These are phyloP conservation scores for Cyclina sinensis DNA, from an alignment of 1,140 invertebrate species.

Conservation along the genomic window DNA sequence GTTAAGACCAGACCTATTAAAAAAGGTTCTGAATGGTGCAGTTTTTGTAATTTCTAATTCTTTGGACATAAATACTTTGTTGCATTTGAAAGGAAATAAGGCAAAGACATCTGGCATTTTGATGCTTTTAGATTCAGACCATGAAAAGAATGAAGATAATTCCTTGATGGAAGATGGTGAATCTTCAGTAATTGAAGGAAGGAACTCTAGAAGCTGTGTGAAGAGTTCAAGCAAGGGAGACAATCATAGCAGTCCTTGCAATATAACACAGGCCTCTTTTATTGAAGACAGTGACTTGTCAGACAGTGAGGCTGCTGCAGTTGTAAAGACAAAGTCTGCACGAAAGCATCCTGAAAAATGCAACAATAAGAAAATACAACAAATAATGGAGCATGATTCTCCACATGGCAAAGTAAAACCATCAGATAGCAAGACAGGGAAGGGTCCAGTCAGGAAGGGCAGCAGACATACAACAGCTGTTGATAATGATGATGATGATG, in stretches of 20 bases:
- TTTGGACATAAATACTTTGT: too few species aligned
- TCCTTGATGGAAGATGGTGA: not conserved
- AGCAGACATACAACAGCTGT: not conserved
- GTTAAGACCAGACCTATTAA: too few species aligned
- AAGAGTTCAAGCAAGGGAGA: not conserved
- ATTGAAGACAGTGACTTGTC: not conserved
- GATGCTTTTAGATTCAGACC: not conserved
- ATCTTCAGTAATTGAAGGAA: not conserved
- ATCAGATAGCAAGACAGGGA: slow-evolving; percentile 39
- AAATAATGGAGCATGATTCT: not conserved
- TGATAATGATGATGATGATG: slow-evolving; percentile 12
- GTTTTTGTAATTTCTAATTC: too few species aligned
- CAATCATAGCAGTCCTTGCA: not conserved
- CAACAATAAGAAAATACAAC: not conserved
- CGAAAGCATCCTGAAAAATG: slow-evolving; percentile 26
- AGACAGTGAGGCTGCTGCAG: not conserved
- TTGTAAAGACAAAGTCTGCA: not conserved
- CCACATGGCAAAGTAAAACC: slow-evolving; percentile 36
- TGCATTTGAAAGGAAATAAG: too few species aligned
- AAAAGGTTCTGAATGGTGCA: too few species aligned
- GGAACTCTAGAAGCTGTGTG: not conserved
- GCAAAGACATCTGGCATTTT: not conserved
- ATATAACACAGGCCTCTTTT: too few species aligned
- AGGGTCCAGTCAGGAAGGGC: slow-evolving; percentile 31
- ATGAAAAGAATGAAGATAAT: not conserved